phyloP scores from a whole-genome alignment of 1,140 invertebrate species.

The Gryon sp. region DNA sequence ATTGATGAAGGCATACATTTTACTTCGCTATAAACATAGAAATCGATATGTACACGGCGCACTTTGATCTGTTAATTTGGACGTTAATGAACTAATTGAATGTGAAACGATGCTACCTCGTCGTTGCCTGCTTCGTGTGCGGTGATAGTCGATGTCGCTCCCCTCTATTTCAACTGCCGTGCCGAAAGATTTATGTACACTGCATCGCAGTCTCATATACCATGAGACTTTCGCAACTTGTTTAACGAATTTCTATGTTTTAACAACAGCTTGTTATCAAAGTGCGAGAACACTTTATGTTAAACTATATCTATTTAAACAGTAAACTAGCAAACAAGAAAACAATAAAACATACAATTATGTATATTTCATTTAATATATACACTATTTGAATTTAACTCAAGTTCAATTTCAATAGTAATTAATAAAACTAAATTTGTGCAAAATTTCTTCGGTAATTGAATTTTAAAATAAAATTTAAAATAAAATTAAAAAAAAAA shows the following conservation, averaged over 20 bases:
- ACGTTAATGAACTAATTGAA: constrained; percentile 68
- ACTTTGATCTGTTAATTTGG: constrained; percentile 64
- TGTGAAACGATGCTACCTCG: constrained; percentile 54
- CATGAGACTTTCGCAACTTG: constrained; percentile 15
- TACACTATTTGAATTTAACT: no score
- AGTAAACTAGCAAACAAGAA: no score
- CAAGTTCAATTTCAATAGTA: no score
- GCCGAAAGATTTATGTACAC: constrained; percentile 41
- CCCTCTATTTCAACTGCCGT: constrained; percentile 29
- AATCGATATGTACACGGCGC: constrained; percentile 44
- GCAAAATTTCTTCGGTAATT: no score
- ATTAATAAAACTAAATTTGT: no score
- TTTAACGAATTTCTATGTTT: constrained; percentile 4
- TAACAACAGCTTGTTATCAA: constrained; percentile 18
- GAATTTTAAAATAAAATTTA: no score
- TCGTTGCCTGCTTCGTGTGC: constrained; percentile 40
- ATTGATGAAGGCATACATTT: not conserved
- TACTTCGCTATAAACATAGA: constrained; percentile 11
- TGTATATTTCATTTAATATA: no score
- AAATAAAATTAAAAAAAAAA: no score
- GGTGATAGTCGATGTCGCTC: constrained; percentile 31
- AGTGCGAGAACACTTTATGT: not conserved
- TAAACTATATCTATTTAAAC: no score
- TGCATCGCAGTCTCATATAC: constrained; percentile 13
- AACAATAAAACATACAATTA: no score